Conservation (phyloP, 2,113 vertebrate genomes). For the Chlamydotis undulata region DNA sequence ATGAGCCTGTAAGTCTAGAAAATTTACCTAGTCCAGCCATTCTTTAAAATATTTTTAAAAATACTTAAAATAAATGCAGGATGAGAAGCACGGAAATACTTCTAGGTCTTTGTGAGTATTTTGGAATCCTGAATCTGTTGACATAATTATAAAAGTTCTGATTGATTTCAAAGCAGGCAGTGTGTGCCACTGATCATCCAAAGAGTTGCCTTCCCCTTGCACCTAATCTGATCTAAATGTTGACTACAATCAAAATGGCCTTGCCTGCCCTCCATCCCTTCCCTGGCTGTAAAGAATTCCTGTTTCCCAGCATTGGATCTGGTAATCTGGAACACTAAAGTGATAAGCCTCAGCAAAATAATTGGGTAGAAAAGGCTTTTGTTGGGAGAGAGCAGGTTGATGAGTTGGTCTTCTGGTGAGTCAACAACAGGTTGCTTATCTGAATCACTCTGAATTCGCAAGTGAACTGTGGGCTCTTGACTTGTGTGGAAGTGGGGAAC, state of each 20-base stretch:
- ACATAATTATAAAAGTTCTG: neutral
- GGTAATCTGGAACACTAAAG: neutral
- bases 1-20: conserved; percentile 56
- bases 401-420: neutral
- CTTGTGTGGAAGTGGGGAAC: neutral
- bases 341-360: neutral
- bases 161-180: neutral
- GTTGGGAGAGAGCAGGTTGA: neutral
- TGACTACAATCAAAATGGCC: neutral
- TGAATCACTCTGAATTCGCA: neutral
- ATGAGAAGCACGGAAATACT: neutral
- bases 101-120: neutral
- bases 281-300: neutral
- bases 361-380: neutral
- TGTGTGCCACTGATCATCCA: neutral
- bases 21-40: neutral
- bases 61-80: neutral
- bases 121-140: neutral
- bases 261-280: neutral
- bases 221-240: neutral
- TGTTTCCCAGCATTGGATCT: neutral
- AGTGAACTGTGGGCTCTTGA: neutral
- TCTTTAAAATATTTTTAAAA: neutral
- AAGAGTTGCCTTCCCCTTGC: neutral
- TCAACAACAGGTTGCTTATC: neutral